Conservation (phyloP, 2,113 vertebrate species). For the Xiphophorus maculatus region DNA sequence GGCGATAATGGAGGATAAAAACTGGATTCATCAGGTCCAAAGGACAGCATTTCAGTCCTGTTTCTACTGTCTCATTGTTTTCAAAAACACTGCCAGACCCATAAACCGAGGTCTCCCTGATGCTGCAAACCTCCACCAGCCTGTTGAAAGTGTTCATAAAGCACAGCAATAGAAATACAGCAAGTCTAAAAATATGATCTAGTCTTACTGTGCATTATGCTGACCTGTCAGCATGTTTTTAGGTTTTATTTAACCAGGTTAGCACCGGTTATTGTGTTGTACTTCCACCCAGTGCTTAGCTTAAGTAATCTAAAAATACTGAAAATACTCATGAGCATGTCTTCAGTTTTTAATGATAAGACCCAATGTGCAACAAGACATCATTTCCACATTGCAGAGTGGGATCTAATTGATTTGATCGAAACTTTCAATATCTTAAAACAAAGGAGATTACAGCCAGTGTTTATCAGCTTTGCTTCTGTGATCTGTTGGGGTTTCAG, state of each 20-base stretch:
- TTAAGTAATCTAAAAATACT: neutral
- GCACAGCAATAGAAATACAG: neutral
- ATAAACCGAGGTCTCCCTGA: neutral
- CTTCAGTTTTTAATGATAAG: neutral
- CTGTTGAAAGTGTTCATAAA: slow-evolving; percentile 5
- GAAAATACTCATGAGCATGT: neutral
- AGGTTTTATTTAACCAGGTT: neutral
- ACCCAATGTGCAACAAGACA: neutral
- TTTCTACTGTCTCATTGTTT: neutral
- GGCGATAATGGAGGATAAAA: neutral
- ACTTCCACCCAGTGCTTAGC: neutral
- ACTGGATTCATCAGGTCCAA: neutral
- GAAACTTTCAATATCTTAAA: slow-evolving; percentile 1
- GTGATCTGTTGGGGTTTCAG: slow-evolving; percentile 3
- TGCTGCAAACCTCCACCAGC: slow-evolving; percentile 5
- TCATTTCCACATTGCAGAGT: slow-evolving; percentile 22
- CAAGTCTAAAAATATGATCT: neutral
- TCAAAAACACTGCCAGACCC: neutral
- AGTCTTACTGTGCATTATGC: neutral
- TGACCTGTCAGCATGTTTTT: neutral
- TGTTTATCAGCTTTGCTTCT: neutral
- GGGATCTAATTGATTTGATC: slow-evolving; percentile 25
- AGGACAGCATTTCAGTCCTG: neutral
- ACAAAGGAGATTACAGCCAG: neutral
- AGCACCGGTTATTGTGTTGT: neutral